Evolutionary conservation across 2,888 invertebrate genomes (phyloP).

Genomic region (Brachyptera risi): DNA sequence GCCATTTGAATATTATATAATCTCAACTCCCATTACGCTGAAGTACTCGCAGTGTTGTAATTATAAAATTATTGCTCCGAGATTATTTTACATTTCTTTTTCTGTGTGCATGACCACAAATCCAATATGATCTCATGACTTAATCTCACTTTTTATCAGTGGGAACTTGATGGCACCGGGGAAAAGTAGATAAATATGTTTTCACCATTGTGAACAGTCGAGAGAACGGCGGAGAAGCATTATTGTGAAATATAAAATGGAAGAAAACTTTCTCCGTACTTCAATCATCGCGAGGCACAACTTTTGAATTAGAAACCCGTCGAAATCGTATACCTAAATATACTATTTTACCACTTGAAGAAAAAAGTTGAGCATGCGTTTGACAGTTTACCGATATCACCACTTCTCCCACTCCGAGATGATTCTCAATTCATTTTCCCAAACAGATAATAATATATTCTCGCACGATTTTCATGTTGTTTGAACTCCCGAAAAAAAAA

Average conservation of each 20-base stretch:
- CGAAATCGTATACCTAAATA: slow-evolving; percentile 8
- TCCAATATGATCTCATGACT: too few species aligned
- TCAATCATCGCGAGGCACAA: slow-evolving; percentile 15
- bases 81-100: too few species aligned
- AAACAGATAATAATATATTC: slow-evolving; percentile 1
- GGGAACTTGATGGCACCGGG: too few species aligned
- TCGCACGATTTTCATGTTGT: neutral
- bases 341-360: slow-evolving; percentile 14
- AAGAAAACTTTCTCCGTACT: slow-evolving; percentile 20
- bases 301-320: slow-evolving; percentile 7
- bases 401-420: neutral
- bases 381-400: slow-evolving; percentile 17
- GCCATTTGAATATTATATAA: too few species aligned
- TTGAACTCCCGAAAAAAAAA: neutral
- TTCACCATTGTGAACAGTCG: too few species aligned
- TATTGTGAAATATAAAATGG: neutral
- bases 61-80: too few species aligned
- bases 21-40: too few species aligned
- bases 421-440: neutral
- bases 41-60: too few species aligned
- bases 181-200: too few species aligned
- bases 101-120: too few species aligned
- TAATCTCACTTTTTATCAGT: too few species aligned
- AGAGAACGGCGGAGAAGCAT: too few species aligned
- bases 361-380: slow-evolving; percentile 17